Conservation (phyloP, 2,888 invertebrate genomes). For the Argynnis bischoffii region DNA sequence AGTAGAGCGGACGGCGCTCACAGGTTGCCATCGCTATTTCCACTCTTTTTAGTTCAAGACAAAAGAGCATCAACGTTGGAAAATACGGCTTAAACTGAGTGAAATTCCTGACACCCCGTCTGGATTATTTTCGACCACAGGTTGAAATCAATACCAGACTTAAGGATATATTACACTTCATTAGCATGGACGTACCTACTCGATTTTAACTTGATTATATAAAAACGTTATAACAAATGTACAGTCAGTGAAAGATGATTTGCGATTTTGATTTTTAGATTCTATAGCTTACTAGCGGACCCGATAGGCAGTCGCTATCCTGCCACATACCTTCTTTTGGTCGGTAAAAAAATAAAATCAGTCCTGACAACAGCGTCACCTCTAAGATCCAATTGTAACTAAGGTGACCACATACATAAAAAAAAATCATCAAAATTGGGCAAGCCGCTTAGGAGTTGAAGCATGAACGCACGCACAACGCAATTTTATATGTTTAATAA, state of each 20-base stretch:
- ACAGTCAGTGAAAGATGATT: no score
- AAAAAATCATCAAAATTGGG: no score
- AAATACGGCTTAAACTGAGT: slow-evolving; percentile 27
- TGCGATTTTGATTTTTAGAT: no score
- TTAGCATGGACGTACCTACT: neutral
- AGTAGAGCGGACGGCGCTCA: slow-evolving; percentile 20
- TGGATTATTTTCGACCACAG: slow-evolving; percentile 19
- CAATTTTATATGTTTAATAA: neutral
- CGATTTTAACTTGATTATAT: neutral
- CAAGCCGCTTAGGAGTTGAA: no score
- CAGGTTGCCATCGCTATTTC: slow-evolving; percentile 37
- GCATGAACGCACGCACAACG: neutral
- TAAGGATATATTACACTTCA: slow-evolving; percentile 8
- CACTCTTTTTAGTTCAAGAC: slow-evolving; percentile 39
- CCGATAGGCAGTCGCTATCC: no score
- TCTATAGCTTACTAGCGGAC: no score
- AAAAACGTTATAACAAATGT: no score
- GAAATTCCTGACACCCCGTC: slow-evolving; percentile 23
- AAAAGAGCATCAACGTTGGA: slow-evolving; percentile 30
- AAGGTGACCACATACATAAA: no score
- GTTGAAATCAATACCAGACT: slow-evolving; percentile 16
- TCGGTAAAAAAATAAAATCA: no score
- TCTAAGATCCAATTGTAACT: no score
- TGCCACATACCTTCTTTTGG: no score
- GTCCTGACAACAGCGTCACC: no score